Conservation (phyloP, 2,797 vertebrate species). For the Pseudochirops cupreus region DNA sequence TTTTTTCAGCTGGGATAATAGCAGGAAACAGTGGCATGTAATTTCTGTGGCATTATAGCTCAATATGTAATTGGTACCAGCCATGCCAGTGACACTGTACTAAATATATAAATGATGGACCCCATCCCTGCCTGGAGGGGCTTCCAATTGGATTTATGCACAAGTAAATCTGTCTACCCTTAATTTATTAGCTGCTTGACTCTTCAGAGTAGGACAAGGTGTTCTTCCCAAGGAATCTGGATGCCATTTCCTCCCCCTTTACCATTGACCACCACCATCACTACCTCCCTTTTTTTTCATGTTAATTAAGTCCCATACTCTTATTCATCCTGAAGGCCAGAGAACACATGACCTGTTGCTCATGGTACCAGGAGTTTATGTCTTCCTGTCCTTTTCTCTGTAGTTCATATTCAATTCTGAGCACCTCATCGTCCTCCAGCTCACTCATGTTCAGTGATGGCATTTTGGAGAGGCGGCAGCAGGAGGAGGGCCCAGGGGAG, state of each 20-base stretch:
- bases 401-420: slow-evolving; percentile 95
- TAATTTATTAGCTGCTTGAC: slow-evolving; percentile 29
- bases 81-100: slow-evolving; percentile 31
- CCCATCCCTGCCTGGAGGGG: slow-evolving; percentile 13
- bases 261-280: neutral
- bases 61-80: neutral
- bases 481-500: slow-evolving; percentile 91
- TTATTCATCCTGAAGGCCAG: neutral
- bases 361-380: neutral
- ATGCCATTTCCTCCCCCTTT: neutral
- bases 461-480: slow-evolving; percentile 89
- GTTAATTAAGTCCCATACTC: neutral
- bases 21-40: slow-evolving; percentile 44
- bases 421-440: slow-evolving; percentile 82
- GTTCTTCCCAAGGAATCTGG: neutral
- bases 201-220: neutral
- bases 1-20: slow-evolving; percentile 31
- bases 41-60: slow-evolving; percentile 48
- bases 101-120: slow-evolving; percentile 4
- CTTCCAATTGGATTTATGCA: neutral
- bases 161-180: neutral
- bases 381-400: slow-evolving; percentile 22
- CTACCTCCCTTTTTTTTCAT: accelerated
- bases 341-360: neutral
- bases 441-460: slow-evolving; percentile 87